These are phyloP conservation scores for Diadema setosum DNA, from an alignment of 35 echinoderm and acorn worm genomes.

Conservation along the genomic window DNA sequence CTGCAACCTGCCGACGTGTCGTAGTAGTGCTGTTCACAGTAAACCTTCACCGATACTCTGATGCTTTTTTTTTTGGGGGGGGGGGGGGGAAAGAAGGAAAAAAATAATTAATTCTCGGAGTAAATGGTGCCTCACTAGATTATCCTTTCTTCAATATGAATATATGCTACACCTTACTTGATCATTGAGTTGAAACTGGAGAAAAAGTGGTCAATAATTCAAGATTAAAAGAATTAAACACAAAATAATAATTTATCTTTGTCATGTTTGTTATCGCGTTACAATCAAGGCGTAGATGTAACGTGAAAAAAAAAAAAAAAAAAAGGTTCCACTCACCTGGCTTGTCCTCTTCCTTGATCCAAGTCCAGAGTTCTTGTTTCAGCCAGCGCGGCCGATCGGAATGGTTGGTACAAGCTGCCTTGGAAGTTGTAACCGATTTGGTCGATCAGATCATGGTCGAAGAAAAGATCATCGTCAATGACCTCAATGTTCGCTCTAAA, in stretches of 20 bases:
- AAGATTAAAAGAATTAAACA: too few species aligned
- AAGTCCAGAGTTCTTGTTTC: background rate
- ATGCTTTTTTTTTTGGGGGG: too few species aligned
- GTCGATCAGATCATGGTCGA: background rate
- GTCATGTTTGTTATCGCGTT: too few species aligned
- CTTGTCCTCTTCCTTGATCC: background rate
- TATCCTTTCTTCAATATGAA: too few species aligned
- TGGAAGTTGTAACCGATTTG: background rate
- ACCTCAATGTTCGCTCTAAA: background rate
- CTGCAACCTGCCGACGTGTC: background rate
- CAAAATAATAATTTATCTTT: too few species aligned
- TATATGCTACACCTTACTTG: too few species aligned
- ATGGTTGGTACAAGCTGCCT: background rate
- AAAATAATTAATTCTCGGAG: too few species aligned
- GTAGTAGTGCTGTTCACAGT: conserved; percentile 10
- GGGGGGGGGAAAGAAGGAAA: background rate
- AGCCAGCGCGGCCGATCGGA: background rate
- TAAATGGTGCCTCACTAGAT: too few species aligned
- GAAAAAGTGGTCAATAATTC: too few species aligned
- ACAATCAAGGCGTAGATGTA: too few species aligned
- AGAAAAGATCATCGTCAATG: background rate
- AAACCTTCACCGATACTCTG: background rate
- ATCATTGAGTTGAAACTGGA: too few species aligned
- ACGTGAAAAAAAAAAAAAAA: background rate
- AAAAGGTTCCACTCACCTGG: background rate